A percentile compares a stretch with the other conserved stretches of the same genome.
These are phyloP conservation scores for Cordilura impudica DNA, from an alignment of 2,888 invertebrate species.

Conservation along the genomic window DNA sequence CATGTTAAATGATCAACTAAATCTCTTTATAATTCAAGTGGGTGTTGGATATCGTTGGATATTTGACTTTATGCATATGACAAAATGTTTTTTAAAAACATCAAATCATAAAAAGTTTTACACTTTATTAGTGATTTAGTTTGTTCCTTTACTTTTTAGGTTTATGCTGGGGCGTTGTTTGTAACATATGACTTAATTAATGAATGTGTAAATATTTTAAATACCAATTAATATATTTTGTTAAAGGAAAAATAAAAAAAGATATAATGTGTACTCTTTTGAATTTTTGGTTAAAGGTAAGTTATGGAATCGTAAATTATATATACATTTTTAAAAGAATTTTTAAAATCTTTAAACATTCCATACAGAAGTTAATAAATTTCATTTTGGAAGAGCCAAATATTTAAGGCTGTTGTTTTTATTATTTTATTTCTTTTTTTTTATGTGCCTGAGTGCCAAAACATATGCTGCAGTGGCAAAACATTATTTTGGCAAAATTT, in stretches of 20 bases:
- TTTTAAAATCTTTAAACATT: not conserved
- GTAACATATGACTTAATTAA: slow-evolving; percentile 54
- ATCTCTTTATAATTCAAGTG: slow-evolving; percentile 11
- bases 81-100: slow-evolving; percentile 26
- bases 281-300: slow-evolving; percentile 3
- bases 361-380: slow-evolving; percentile 4
- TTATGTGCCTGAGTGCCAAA: slow-evolving; percentile 37
- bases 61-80: not conserved
- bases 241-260: not conserved
- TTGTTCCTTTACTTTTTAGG: not conserved
- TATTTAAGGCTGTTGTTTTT: not conserved
- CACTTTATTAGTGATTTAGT: slow-evolving; percentile 14
- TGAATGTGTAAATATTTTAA: slow-evolving; percentile 61
- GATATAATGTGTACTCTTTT: too few relatives aligned
- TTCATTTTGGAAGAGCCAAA: not conserved
- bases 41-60: not conserved
- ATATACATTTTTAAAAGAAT: not conserved
- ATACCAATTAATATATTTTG: slow-evolving; percentile 59
- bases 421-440: not conserved
- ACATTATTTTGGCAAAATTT: slow-evolving; percentile 41
- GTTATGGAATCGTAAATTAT: slow-evolving; percentile 31
- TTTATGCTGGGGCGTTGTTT: slow-evolving; percentile 17
- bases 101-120: slow-evolving; percentile 20
- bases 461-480: slow-evolving; percentile 53
- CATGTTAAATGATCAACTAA: slow-evolving; percentile 36